Base-by-base conservation (phyloP, 2,888 invertebrate genomes). In the Boloria euphrosyne region DNA sequence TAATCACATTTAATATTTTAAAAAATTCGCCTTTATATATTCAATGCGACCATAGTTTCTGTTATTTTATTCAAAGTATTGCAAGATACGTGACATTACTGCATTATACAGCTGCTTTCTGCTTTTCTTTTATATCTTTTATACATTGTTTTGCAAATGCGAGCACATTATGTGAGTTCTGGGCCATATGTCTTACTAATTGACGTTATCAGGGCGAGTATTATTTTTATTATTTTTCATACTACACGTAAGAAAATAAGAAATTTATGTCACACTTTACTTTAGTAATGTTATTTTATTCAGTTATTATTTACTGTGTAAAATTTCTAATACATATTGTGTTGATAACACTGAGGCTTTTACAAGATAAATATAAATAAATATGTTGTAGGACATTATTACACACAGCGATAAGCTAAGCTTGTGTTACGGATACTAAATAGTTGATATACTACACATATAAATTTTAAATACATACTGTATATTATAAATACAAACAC, bases 171-270 rank as follows among this genome's bases (percentile, higher is more conserved):
- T 55, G 44, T 55, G 55, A 44, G 14, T 22, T 14, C 55, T 44
- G 10, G 18, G 55, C 44, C 55, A n/a, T 55, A 44, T n/a, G 55
- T 55, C 55, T 44, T 18, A 7, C 55, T 55, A 55, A 55, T 55
- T 55, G 55, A 55, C 55, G 44, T 55, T 55, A 55, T 55, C 55
- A 13, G 55, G 44, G n/a, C 44, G 22, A 22, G 44, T n/a, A 18
- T 55, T 55, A 44, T 44, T 55, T 55, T 55, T 55, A 55, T 55
- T 55, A 55, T n/a, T 22, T 57, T 44, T 57, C 44, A 57, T 57
- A 57, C 55, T 14, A 38, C 31, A 7, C 7, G 31, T 38, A 3
- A 57, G 55, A 13, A 57, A 54, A 54, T 54, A 54, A 13, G 54
- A 43, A 38, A 54, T 54, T 54, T 54, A 54, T 54, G 17, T n/a